Conservation (phyloP, 2,888 invertebrate genomes). For the Trichopria drosophilae region DNA sequence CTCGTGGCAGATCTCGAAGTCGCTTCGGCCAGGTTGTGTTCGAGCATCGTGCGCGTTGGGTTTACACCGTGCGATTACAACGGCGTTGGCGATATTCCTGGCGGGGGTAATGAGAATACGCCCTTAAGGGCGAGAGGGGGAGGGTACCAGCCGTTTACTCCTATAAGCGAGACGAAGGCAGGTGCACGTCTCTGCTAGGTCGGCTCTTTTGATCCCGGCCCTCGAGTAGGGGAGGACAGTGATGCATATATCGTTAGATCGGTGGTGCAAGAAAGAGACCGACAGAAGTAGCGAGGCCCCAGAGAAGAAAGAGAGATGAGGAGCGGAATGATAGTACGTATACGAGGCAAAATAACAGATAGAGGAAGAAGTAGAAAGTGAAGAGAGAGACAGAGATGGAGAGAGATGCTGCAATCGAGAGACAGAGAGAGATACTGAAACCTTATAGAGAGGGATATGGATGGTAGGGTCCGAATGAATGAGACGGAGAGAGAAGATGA, state of each 20-base stretch:
- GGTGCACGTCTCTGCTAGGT: slow-evolving; percentile 46
- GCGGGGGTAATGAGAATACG: slow-evolving; percentile 47
- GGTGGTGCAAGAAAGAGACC: slow-evolving; percentile 34
- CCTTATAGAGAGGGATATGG: slow-evolving; percentile 4
- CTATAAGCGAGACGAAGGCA: slow-evolving; percentile 46
- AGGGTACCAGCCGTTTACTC: slow-evolving; percentile 40
- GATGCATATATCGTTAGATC: no score
- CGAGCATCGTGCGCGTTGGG: slow-evolving; percentile 10
- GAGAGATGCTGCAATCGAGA: slow-evolving; percentile 14
- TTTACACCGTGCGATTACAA: slow-evolving; percentile 5
- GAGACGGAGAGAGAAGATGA: slow-evolving; percentile 14
- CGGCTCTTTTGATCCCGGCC: slow-evolving; percentile 52
- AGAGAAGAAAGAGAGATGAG: slow-evolving; percentile 32
- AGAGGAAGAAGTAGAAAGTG: slow-evolving; percentile 3
- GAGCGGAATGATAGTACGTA: slow-evolving; percentile 19
- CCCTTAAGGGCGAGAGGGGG: slow-evolving; percentile 36
- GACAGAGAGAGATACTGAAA: no score
- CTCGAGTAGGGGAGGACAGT: no score
- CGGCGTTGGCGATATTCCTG: slow-evolving; percentile 5
- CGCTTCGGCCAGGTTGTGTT: slow-evolving; percentile 3
- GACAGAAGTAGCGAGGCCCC: slow-evolving; percentile 43
- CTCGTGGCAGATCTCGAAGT: slow-evolving; percentile 11
- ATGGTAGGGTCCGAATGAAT: background rate
- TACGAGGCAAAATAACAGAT: slow-evolving; percentile 14
- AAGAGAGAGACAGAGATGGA: slow-evolving; percentile 25